A percentile compares a stretch with the other conserved stretches of the same genome.
These are phyloP conservation scores for Thecocarcelia acutangulata DNA, from an alignment of 2,888 invertebrate genomes.

Conservation along the genomic window DNA sequence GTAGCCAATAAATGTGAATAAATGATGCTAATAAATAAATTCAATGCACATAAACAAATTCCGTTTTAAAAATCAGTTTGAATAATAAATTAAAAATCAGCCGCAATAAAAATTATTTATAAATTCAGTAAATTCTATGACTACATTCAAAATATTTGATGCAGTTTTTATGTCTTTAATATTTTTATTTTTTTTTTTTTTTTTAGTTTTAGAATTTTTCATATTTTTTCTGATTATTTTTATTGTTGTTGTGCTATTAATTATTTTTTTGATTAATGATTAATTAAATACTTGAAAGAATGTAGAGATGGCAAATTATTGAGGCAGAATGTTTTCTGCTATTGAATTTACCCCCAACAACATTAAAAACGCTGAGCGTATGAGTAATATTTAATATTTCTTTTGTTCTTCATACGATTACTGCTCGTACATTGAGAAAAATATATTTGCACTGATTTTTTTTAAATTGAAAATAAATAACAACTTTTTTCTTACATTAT, in stretches of 20 bases:
- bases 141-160: neutral
- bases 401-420: too few species aligned
- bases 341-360: neutral
- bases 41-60: too few species aligned
- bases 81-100: neutral
- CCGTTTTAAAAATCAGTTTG: neutral
- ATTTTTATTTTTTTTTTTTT: too few species aligned
- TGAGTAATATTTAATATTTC: constrained; percentile 4
- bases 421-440: too few species aligned
- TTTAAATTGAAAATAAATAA: too few species aligned
- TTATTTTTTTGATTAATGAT: neutral
- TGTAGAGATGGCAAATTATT: neutral
- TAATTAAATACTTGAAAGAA: neutral
- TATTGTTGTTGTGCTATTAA: too few species aligned
- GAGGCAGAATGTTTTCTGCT: neutral
- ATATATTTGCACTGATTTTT: neutral
- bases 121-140: too few species aligned
- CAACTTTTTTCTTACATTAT: neutral
- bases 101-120: too few species aligned
- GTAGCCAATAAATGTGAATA: neutral
- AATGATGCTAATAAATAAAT: neutral
- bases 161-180: too few species aligned
- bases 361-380: neutral
- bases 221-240: too few species aligned
- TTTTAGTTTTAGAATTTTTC: too few species aligned